Base-by-base conservation (phyloP, 92 coral and sea anemone species). In the Heteractis magnifica region DNA sequence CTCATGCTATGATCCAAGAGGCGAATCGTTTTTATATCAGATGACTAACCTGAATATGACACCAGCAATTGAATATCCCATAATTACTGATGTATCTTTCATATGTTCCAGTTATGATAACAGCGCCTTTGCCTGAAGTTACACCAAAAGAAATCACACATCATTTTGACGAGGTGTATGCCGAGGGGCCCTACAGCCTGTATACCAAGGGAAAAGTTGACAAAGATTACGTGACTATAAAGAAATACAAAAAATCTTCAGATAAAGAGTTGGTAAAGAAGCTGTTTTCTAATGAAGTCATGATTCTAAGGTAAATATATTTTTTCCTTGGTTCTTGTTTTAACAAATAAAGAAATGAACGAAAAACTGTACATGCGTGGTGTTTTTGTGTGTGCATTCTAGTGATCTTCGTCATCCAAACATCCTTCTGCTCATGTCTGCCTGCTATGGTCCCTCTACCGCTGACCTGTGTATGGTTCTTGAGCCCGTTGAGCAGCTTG, bases 351-450 rank as follows among this genome's bases (percentile, higher is more conserved):
- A 34, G 44, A 34, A 34, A 34, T 34, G 44, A 34, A 2, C 44
- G 34, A 34, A 34, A 34, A 34, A 34, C 44, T 34, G 44, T 34
- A 34, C 44, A 34, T 34, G 44, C 44, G 44, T 34, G 44, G 44
- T 2, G 44, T 34, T 34, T 34, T 34, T 34, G 44, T 34, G 44
- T 34, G 44, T 34, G 44, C 44, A 34, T 34, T 77, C 0, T 21
- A 95, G 98, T 64, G 87, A 89, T 71, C 90, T 95, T 18, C 95
- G 97, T 56, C 98, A 95, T 81, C 98, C 98, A 71, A 92, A 94
- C 53, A 86, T 95, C 44, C 84, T 89, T 23, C 88, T 91, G 56
- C 92, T 95, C 49, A 86, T 94, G 87, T 92, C 94, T 10, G 89
- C 91, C 7, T 92, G 94, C 76, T 87, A 85, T 52, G 93, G 95